Percentiles rank a stretch among this genome's conserved stretches.
Conservation (phyloP, 2,797 vertebrate genomes). For the Macroramphosus scolopax region DNA sequence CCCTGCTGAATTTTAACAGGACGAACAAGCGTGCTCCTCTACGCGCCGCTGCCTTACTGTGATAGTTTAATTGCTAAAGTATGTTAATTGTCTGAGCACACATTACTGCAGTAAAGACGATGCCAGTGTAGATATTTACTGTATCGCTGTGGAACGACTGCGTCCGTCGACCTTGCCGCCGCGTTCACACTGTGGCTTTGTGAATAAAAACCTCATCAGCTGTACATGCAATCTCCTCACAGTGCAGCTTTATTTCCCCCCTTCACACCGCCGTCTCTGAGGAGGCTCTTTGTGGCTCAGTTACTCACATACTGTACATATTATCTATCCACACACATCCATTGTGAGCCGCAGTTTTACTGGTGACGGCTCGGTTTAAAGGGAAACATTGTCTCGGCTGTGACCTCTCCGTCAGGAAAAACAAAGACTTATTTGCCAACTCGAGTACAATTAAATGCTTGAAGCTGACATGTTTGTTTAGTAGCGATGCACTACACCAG, state of each 20-base stretch:
- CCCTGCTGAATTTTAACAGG: no score
- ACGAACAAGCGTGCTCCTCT: no score
- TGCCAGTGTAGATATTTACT: no score
- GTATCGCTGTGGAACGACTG: neutral
- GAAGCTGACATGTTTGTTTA: constrained; percentile 27
- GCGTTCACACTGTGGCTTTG: constrained; percentile 35
- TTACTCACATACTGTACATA: constrained; percentile 5
- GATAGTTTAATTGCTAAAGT: no score
- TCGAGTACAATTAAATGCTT: no score
- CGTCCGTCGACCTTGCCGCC: constrained; percentile 20
- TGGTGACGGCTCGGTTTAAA: constrained; percentile 16
- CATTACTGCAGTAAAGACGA: no score
- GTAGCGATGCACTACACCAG: no score
- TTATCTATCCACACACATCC: constrained; percentile 4
- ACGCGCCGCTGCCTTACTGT: no score
- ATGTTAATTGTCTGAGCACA: neutral
- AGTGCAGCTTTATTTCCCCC: constrained; percentile 8
- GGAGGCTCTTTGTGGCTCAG: constrained; percentile 21
- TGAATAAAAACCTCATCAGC: no score
- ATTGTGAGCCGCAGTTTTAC: constrained; percentile 26
- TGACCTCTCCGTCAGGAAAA: constrained; percentile 24
- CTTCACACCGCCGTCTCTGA: constrained; percentile 22
- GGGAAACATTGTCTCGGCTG: constrained; percentile 6
- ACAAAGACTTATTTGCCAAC: constrained; percentile 28
- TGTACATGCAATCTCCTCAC: no score